Base-by-base conservation (phyloP, 2,888 invertebrate species). In the Drosophila pseudotakahashii region DNA sequence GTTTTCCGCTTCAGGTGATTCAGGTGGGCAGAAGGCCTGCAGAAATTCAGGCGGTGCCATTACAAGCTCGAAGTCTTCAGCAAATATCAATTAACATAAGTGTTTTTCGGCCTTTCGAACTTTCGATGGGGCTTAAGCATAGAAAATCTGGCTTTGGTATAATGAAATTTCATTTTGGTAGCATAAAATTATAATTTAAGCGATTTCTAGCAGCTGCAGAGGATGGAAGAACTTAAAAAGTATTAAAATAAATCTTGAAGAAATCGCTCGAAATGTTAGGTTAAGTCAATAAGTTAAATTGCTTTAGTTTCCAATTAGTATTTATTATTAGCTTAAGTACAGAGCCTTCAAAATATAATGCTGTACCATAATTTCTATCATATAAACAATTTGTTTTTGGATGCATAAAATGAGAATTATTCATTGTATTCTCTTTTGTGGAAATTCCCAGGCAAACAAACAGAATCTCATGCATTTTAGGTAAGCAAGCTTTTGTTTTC, bases 11-110 rank as follows among this genome's bases (percentile, higher is more conserved):
- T 32, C 14, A 44, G 37, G 51, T 36, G 37, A 30, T 41, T 39
- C 44, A 42, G 42, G 42, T 42, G 42, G 19, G 10, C 34, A 11
- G 34, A 11, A 11, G 41, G 36, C 68, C 48, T 54, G 53, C 19
- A 47, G 26, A 23, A 70, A 37, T 26, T 39, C 13, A n/a, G n/a
- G 6, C 61, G 16, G n/a, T 16, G 16, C 37, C 61, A 32, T n/a
- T 58, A 34, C 37, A 47, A 9, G 63, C 32, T n/a, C 7, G 7
- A 39, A 53, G 57, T 44, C 36, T 50, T 55, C 41, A 48, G 37
- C 34, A 85, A 75, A 82, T 82, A 77, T 69, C 54, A 75, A 71
- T 85, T 85, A 75, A 62, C 58, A 67, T 64, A 64, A 80, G 83
- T 67, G 55, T 64, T 68, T 66, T 44, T 37, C 16, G 47, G 41